phyloP scores from a whole-genome alignment of 2,797 vertebrate species.

The Molossus molossus region DNA sequence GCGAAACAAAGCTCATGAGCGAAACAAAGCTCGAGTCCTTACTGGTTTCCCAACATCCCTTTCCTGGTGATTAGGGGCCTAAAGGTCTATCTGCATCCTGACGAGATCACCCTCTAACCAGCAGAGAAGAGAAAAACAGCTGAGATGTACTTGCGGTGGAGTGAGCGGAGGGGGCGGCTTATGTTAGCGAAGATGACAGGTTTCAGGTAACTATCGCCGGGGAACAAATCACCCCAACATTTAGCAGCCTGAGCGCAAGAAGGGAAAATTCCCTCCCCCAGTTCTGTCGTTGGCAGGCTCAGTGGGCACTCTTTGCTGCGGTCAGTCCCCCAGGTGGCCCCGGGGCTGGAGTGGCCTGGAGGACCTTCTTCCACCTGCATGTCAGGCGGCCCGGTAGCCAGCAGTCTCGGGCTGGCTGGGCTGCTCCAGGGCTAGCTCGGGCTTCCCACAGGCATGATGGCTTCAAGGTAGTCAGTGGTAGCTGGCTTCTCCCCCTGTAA shows the following conservation, averaged over 20 bases:
- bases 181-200: neutral
- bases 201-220: neutral
- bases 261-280: accelerated
- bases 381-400: accelerated
- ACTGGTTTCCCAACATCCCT: neutral
- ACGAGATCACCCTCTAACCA: neutral
- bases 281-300: neutral
- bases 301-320: neutral
- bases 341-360: neutral
- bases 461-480: neutral
- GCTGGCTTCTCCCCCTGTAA: neutral
- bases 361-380: neutral
- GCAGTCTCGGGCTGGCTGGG: accelerated
- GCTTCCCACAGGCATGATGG: neutral
- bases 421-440: neutral
- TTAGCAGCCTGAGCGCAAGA: too few species aligned
- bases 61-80: neutral
- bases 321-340: neutral
- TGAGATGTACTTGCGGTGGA: accelerated
- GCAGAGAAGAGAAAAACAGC: neutral
- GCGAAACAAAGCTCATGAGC: neutral
- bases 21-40: neutral
- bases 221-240: accelerated
- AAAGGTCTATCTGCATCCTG: neutral
- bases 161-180: neutral